These are phyloP conservation scores for Tricholauxania praeusta DNA, from an alignment of 2,888 invertebrate species.

Conservation along the genomic window DNA sequence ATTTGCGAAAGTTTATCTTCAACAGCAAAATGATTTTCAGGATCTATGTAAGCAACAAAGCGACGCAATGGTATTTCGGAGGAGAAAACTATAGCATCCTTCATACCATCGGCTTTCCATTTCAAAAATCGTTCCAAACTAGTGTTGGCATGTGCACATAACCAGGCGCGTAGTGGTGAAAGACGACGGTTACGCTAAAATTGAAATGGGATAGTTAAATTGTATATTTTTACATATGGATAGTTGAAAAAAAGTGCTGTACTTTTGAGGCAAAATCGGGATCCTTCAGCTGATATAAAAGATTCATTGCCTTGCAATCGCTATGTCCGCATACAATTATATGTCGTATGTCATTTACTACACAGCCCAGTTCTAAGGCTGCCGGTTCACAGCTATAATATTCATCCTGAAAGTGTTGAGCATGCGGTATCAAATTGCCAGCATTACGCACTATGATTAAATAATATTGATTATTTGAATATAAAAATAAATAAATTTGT, in stretches of 20 bases:
- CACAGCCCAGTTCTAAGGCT: slow-evolving; percentile 93
- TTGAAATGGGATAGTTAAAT: slow-evolving; percentile 20
- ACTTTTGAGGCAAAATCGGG: slow-evolving; percentile 80
- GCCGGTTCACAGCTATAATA: slow-evolving; percentile 95
- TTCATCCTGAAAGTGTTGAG: slow-evolving; percentile 87
- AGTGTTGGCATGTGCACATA: slow-evolving; percentile 86
- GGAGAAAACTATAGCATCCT: slow-evolving; percentile 85
- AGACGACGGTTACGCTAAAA: slow-evolving; percentile 79
- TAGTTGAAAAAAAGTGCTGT: slow-evolving; percentile 16
- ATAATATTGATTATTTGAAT: not conserved
- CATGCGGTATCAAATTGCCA: slow-evolving; percentile 94
- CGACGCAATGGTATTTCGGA: slow-evolving; percentile 88
- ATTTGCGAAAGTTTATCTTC: slow-evolving; percentile 97
- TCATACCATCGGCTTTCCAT: slow-evolving; percentile 71
- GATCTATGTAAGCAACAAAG: slow-evolving; percentile 95
- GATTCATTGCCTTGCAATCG: slow-evolving; percentile 98
- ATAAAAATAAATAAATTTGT: slow-evolving; percentile 7
- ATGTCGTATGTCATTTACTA: slow-evolving; percentile 90
- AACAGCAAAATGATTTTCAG: slow-evolving; percentile 86
- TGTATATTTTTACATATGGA: not conserved
- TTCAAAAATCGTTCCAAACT: slow-evolving; percentile 87
- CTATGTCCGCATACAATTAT: slow-evolving; percentile 97
- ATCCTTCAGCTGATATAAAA: slow-evolving; percentile 85
- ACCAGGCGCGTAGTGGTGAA: slow-evolving; percentile 91
- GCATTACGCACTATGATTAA: slow-evolving; percentile 86